Conservation (phyloP, 2,797 vertebrate genomes). For the Moxostoma hubbsi region DNA sequence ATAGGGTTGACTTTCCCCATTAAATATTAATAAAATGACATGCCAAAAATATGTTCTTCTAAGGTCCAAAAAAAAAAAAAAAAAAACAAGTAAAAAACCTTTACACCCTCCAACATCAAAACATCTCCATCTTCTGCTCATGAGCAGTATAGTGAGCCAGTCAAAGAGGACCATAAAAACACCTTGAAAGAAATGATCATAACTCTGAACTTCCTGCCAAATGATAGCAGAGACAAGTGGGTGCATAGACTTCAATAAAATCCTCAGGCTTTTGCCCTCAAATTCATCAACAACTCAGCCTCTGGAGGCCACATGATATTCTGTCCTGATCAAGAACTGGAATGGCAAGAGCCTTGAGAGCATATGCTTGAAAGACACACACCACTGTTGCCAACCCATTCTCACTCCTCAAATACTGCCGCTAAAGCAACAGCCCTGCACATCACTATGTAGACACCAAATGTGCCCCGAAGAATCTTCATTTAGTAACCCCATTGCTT, state of each 20-base stretch:
- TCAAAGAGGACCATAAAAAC: slow-evolving; percentile 15
- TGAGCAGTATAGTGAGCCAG: not conserved
- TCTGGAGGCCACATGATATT: slow-evolving; percentile 18
- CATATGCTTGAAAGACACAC: slow-evolving; percentile 10
- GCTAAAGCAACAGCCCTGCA: no score
- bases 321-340: slow-evolving; percentile 16
- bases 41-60: not conserved
- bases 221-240: not conserved
- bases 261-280: slow-evolving; percentile 1
- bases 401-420: no score
- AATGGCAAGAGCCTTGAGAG: not conserved
- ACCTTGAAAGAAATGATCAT: not conserved
- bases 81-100: not conserved
- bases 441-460: no score
- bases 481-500: no score
- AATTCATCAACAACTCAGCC: slow-evolving; percentile 32
- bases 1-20: not conserved
- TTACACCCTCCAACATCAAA: not conserved
- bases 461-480: no score
- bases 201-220: slow-evolving; percentile 13
- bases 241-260: slow-evolving; percentile 13
- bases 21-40: not conserved
- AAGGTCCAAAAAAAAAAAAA: not conserved
- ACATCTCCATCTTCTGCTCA: not conserved
- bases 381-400: not conserved